These are phyloP conservation scores for Hololepta plana DNA, from an alignment of 2,888 invertebrate genomes.

Conservation along the genomic window DNA sequence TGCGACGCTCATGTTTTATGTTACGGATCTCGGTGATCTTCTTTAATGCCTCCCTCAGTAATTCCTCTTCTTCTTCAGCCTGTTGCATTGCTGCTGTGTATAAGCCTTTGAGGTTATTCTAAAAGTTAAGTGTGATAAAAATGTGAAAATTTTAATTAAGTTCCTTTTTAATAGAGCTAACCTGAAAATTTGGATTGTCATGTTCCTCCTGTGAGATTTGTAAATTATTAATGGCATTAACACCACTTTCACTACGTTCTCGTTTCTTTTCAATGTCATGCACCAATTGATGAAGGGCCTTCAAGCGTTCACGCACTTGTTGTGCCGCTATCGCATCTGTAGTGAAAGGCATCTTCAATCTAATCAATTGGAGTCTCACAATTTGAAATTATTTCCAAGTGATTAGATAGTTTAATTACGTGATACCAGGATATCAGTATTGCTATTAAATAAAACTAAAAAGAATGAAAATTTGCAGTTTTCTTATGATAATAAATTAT, in stretches of 20 bases:
- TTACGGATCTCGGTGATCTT: slow-evolving; percentile 81
- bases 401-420: too few relatives aligned
- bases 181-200: slow-evolving; percentile 18
- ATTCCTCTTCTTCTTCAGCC: slow-evolving; percentile 68
- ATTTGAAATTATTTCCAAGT: too few relatives aligned
- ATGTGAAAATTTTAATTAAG: slow-evolving; percentile 3
- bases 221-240: slow-evolving; percentile 59
- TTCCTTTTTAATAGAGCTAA: slow-evolving; percentile 8
- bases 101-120: slow-evolving; percentile 59
- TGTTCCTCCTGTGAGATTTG: slow-evolving; percentile 29
- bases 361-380: slow-evolving; percentile 1
- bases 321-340: slow-evolving; percentile 56
- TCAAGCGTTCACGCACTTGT: slow-evolving; percentile 53
- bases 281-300: slow-evolving; percentile 55
- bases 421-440: too few relatives aligned
- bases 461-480: too few relatives aligned
- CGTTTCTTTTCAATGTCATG: slow-evolving; percentile 71
- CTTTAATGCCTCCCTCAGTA: slow-evolving; percentile 62
- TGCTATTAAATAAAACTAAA: too few relatives aligned
- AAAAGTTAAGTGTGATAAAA: slow-evolving; percentile 16
- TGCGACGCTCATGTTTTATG: slow-evolving; percentile 73
- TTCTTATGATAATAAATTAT: too few relatives aligned
- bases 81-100: slow-evolving; percentile 68
- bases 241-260: slow-evolving; percentile 59
- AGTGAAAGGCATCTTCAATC: slow-evolving; percentile 47